Conservation (phyloP, 1,140 invertebrate genomes). For the Cardiocondyla obscurior region DNA sequence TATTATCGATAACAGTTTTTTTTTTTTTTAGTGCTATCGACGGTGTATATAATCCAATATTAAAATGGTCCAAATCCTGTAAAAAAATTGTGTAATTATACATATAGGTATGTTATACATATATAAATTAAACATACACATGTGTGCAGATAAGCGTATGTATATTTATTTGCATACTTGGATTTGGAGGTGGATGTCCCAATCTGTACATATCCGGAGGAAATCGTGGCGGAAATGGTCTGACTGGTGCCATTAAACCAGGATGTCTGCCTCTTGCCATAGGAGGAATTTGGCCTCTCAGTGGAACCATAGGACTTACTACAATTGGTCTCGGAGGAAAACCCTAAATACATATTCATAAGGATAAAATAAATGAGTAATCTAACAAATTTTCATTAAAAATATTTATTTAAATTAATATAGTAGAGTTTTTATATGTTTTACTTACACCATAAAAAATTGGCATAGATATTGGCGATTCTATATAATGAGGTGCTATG, state of each 20-base stretch:
- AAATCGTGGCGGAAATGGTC: constrained; percentile 68
- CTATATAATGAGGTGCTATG: constrained; percentile 47
- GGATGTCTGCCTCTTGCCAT: constrained; percentile 57
- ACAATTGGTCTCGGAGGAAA: constrained; percentile 67
- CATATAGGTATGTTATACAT: not conserved
- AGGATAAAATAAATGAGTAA: constrained; percentile 1
- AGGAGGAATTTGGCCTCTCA: constrained; percentile 63
- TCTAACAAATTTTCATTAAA: not conserved
- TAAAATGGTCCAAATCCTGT: constrained; percentile 19
- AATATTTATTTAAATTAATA: not conserved
- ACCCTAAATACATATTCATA: constrained; percentile 50
- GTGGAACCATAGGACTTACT: constrained; percentile 63
- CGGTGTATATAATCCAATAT: not conserved
- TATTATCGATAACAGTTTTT: no score
- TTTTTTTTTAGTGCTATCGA: no score
- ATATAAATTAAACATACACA: not conserved
- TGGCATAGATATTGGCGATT: constrained; percentile 66
- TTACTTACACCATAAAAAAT: constrained; percentile 68
- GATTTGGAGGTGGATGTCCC: constrained; percentile 55
- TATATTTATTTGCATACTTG: constrained; percentile 46
- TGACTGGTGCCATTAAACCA: constrained; percentile 54
- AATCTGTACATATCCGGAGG: constrained; percentile 61
- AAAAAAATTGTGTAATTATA: not conserved
- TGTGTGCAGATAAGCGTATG: not conserved
- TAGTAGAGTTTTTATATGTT: not conserved